Evolutionary conservation across 2,113 vertebrate genomes (phyloP).

Genomic region (Pangasianodon hypophthalmus): DNA sequence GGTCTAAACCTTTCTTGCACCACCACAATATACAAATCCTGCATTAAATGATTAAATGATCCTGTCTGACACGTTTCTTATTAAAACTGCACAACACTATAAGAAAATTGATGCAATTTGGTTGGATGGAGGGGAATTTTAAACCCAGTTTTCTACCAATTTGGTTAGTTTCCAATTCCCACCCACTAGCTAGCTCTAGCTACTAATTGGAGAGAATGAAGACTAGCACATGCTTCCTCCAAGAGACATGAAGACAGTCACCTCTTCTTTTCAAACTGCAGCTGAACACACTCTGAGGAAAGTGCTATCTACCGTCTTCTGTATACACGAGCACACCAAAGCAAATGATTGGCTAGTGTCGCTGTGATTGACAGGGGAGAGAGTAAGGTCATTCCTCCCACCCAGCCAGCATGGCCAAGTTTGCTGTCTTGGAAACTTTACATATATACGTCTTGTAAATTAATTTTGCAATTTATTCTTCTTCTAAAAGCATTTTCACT

Average conservation of each 20-base stretch:
- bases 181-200: not conserved
- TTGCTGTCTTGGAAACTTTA: not conserved
- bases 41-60: not conserved
- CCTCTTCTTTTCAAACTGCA: not conserved
- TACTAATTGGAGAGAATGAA: not conserved
- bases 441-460: not conserved
- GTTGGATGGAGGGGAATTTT: not conserved
- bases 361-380: no score
- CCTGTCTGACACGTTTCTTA: not conserved
- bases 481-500: not conserved
- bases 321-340: not conserved
- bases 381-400: not conserved
- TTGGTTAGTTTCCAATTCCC: not conserved
- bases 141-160: not conserved
- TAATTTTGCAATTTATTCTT: not conserved
- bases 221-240: not conserved
- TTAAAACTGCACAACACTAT: not conserved
- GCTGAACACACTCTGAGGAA: not conserved
- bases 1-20: not conserved
- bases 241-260: no score
- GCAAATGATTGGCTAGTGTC: not conserved
- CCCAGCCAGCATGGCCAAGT: not conserved
- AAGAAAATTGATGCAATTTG: not conserved
- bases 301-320: not conserved
- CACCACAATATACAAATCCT: not conserved